Evolutionary conservation across 2,797 vertebrate genomes (phyloP), one percentile per base, ranked within the genome.

Genomic region (Gymnothorax javanicus): DNA sequence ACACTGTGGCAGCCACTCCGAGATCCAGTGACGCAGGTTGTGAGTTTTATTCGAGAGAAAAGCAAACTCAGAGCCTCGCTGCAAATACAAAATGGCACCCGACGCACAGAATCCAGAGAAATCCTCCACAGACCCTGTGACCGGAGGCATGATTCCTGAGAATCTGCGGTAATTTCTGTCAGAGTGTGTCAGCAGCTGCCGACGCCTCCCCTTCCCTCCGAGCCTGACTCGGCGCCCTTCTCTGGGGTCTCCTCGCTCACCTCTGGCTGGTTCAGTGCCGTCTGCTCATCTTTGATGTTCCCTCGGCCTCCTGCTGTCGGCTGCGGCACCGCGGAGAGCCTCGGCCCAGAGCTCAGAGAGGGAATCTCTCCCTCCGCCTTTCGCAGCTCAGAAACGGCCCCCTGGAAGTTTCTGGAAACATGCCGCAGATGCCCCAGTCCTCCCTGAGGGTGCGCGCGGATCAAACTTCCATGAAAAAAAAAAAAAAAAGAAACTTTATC

Each of bases 201-300:
- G n/a, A n/a, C n/a, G n/a, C 17, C 69, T 27, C 5, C 20, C 62
- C 17, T 33, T 54, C 75, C 82, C 33, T 9, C 25, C 17, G 12
- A 43, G 20, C 69, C 83, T 58, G 9, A 77, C 59, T 33, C 17
- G 25, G 62, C n/a, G 25, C 56, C 54, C 75, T 13, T 43, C 69
- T 54, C 27, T 59, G 81, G 86, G 13, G 89, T 84, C 60, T 85
- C 9, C 59, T 27, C 17, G 33, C 71, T 25, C 73, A 77, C 73
- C 73, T 8, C 73, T 54, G 62, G 12, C 71, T 71, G 25, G 56
- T 25, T 59, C 85, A 59, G 15, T 25, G 57, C 86, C 82, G 86
- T 84, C 86, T 86, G 86, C 86, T 90, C 85, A 75, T 59, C 87
- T 86, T 71, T 83, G 85, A 85, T 85, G 87, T 87, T 71, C 85